phyloP scores from a whole-genome alignment of 2,797 vertebrate genomes.

The Syngnathus rostellatus region DNA sequence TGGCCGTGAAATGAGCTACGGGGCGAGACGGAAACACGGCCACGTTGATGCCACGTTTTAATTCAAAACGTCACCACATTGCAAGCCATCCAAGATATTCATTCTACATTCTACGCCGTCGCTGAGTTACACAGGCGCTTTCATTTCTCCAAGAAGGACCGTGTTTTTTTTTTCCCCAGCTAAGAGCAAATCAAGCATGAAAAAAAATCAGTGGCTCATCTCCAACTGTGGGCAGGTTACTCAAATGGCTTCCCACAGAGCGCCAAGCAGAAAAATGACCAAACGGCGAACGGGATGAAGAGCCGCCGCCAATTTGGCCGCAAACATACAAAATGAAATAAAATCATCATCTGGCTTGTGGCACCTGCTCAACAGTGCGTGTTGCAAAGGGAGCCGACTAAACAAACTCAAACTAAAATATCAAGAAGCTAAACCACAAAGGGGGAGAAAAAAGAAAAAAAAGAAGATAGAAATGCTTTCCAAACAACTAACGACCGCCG shows the following conservation, averaged over 20 bases:
- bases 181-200: constrained; percentile 5
- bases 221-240: constrained; percentile 79
- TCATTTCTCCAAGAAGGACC: background rate
- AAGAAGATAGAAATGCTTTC: no score
- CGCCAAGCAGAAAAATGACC: constrained; percentile 53
- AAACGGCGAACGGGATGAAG: background rate
- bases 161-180: background rate
- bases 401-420: background rate
- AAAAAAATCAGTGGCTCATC: constrained; percentile 77
- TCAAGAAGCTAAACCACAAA: no score
- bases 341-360: background rate
- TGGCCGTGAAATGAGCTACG: background rate
- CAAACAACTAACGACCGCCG: background rate
- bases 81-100: background rate
- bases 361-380: background rate
- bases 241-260: constrained; percentile 86
- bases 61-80: background rate
- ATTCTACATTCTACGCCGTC: background rate
- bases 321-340: constrained; percentile 1
- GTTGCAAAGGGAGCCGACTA: background rate
- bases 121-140: background rate
- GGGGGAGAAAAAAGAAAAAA: no score
- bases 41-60: background rate
- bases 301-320: background rate
- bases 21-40: background rate